Conservation (phyloP, 2,888 invertebrate genomes). For the Resseliella maxima region DNA sequence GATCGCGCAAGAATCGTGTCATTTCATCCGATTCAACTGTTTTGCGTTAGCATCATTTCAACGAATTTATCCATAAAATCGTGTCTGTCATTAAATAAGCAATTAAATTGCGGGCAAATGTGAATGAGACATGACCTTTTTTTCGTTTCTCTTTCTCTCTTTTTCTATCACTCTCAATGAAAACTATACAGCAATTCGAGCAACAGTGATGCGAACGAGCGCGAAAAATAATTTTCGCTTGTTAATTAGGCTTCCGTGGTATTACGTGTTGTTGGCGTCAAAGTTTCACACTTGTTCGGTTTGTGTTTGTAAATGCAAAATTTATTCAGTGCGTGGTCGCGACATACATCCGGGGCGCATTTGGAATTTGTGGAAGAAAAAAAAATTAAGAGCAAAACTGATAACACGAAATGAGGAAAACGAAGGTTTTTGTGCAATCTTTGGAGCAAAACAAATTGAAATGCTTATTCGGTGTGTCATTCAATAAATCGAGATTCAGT, state of each 20-base stretch:
- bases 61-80: not conserved
- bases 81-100: conserved; percentile 17
- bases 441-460: conserved; percentile 42
- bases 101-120: conserved; percentile 10
- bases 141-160: too few relatives aligned
- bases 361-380: not conserved
- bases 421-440: conserved; percentile 10
- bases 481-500: conserved; percentile 33
- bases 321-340: not conserved
- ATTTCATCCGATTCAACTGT: not conserved
- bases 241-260: not conserved
- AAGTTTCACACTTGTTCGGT: not conserved
- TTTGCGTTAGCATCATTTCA: not conserved
- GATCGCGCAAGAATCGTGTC: too few relatives aligned
- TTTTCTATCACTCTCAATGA: too few relatives aligned
- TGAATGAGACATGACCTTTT: not conserved
- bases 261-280: not conserved
- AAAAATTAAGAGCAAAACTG: not conserved
- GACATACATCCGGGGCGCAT: not conserved
- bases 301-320: not conserved
- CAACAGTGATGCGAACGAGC: not conserved
- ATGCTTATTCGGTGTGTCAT: conserved; percentile 2
- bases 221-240: not conserved
- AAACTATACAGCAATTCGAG: not conserved
- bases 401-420: not conserved